Conservation (phyloP, 2,797 vertebrate genomes). For the Myotis myotis region DNA sequence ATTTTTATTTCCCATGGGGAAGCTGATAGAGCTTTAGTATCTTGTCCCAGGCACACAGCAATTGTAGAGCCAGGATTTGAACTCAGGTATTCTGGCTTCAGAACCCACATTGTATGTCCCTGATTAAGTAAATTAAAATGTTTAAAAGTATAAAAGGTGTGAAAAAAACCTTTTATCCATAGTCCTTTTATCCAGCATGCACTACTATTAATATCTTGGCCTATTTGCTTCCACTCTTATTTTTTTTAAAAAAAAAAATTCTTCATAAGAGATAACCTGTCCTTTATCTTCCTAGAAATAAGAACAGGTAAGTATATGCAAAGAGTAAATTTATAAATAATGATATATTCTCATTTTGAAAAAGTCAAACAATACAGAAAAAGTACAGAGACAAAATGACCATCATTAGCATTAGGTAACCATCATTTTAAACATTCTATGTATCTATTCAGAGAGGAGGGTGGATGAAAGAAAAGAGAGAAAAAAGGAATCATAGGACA, state of each 20-base stretch:
- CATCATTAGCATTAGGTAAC: neutral
- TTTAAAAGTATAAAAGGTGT: neutral
- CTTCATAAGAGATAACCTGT: neutral
- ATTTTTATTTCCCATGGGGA: neutral
- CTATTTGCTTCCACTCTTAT: neutral
- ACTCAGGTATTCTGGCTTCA: conserved; percentile 3
- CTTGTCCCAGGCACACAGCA: neutral
- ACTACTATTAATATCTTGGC: neutral
- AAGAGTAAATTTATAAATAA: conserved; percentile 5
- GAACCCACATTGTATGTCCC: neutral
- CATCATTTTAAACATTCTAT: neutral
- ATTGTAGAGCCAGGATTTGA: conserved; percentile 16
- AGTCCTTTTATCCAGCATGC: neutral
- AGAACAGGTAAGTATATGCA: neutral
- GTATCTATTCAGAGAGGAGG: neutral
- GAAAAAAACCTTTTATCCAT: neutral
- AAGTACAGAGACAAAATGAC: neutral
- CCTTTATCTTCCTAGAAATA: neutral
- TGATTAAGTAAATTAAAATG: conserved; percentile 47
- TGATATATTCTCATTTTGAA: neutral
- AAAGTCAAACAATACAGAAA: neutral
- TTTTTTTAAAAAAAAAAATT: neutral
- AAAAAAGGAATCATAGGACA: neutral
- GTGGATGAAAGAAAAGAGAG: neutral
- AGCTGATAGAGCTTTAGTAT: neutral